Base-by-base conservation (phyloP, 2,888 invertebrate species). In the Boloria euphrosyne region DNA sequence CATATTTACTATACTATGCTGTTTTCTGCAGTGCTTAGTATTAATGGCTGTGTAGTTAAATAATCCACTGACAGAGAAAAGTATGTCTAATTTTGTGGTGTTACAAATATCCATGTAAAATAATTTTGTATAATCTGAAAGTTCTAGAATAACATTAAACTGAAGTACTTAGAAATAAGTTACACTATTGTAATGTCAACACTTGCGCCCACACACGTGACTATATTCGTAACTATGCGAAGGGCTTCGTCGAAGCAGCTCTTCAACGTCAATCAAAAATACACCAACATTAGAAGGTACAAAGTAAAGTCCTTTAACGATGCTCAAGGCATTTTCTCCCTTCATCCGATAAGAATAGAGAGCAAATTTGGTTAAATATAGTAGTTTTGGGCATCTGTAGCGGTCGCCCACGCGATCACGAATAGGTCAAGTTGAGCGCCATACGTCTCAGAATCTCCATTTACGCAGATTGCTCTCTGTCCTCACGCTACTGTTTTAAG, bases 341-440 rank as follows among this genome's bases (percentile, higher is more conserved):
- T 57, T 57, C 16, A 16, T 4, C 16, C 0, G 1, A 16, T 57
- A 22, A 16, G 3, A n/a, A 57, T 57, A 57, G 44, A 46, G 46
- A 27, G n/a, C n/a, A 57, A 63, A 38, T 51, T 27, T 13, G 38
- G 5, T 18, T 31, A 38, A 14, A 17, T 18, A 7, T 46, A 13
- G 13, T 18, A 52, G 27, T 65, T 53, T 65, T 66, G 69, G 71
- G 55, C 62, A 60, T 46, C 38, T 38, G 67, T 67, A 65, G 62
- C n/a, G 57, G 59, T 59, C 67, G 67, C 82, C 82, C 80, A 80
- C 75, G 71, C 77, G 73, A 75, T 71, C 71, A 62, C 73, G 75
- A 80, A 74, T 79, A 78, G 86, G 86, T 86, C 86, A 86, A 86
- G 86, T 85, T 83, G 84, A 59, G 80, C 77, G 73, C 67, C 53